phyloP scores from a whole-genome alignment of 2,113 vertebrate genomes.

The Emberiza fucata region DNA sequence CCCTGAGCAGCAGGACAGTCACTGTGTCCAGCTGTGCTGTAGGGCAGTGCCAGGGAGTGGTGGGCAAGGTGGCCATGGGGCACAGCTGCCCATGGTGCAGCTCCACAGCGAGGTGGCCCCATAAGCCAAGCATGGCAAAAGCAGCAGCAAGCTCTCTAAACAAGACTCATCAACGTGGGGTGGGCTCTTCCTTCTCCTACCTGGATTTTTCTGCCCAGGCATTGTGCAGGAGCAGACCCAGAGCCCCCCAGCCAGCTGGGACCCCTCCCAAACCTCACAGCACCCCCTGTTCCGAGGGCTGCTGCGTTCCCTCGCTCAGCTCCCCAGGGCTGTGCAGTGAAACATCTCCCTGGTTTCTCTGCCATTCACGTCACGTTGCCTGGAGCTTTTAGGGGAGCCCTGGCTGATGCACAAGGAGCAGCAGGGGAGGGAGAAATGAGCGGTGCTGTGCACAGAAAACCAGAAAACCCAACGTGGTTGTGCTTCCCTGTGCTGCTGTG shows the following conservation, averaged over 20 bases:
- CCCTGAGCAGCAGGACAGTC: background rate
- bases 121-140: rapidly evolving
- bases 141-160: background rate
- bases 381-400: background rate
- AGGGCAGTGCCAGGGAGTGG: rapidly evolving
- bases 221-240: rapidly evolving
- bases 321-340: background rate
- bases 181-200: background rate
- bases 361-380: background rate
- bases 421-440: background rate
- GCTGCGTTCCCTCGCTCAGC: background rate
- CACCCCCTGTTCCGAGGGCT: background rate
- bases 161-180: rapidly evolving
- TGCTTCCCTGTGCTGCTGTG: background rate
- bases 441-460: background rate
- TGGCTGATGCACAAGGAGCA: background rate
- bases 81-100: background rate
- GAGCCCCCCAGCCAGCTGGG: background rate
- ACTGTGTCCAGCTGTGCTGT: rapidly evolving
- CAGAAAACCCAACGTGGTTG: background rate
- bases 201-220: background rate
- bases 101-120: background rate
- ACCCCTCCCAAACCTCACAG: background rate
- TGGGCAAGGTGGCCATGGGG: background rate
- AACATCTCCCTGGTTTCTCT: background rate